These are phyloP conservation scores for Tanytarsus gracilentus DNA, from an alignment of 2,888 invertebrate species.

Conservation along the genomic window DNA sequence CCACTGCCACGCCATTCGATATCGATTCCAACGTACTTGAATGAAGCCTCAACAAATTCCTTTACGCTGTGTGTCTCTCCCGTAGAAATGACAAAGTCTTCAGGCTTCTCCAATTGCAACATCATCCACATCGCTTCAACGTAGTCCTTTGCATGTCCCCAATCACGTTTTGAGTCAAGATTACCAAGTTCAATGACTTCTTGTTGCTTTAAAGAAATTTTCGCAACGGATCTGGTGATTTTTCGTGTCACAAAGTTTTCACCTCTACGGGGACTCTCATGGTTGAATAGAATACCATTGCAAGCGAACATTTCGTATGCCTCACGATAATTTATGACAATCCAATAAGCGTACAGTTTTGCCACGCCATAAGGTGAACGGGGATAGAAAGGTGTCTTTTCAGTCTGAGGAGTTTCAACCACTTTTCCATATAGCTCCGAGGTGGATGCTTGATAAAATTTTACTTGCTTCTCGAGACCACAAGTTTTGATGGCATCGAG, in stretches of 20 bases:
- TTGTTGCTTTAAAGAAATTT: conserved; percentile 82
- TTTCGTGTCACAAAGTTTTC: conserved; percentile 99
- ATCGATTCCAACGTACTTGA: conserved; percentile 67
- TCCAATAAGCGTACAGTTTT: conserved; percentile 94
- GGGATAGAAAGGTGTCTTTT: conserved; percentile 93
- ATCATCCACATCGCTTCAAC: conserved; percentile 99
- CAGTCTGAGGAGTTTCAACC: conserved; percentile 83
- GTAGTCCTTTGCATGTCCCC: conserved; percentile 96
- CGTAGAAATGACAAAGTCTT: conserved; percentile 96
- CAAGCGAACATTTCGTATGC: conserved; percentile 93
- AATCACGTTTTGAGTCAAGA: conserved; percentile 90
- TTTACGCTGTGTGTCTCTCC: conserved; percentile 90
- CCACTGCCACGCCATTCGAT: conserved; percentile 87
- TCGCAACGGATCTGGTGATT: conserved; percentile 94
- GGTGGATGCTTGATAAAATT: conserved; percentile 93
- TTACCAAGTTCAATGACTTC: conserved; percentile 85
- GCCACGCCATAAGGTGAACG: conserved; percentile 95
- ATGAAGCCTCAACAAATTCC: conserved; percentile 91
- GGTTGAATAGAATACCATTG: conserved; percentile 93
- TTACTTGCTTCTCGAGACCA: conserved; percentile 67
- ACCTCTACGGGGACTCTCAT: conserved; percentile 89
- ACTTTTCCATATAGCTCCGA: conserved; percentile 93
- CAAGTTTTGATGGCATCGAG: conserved; percentile 88
- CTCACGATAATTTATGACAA: conserved; percentile 72
- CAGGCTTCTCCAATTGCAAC: conserved; percentile 83